Conservation (phyloP, 2,113 vertebrate genomes). For the Antigone vipio region DNA sequence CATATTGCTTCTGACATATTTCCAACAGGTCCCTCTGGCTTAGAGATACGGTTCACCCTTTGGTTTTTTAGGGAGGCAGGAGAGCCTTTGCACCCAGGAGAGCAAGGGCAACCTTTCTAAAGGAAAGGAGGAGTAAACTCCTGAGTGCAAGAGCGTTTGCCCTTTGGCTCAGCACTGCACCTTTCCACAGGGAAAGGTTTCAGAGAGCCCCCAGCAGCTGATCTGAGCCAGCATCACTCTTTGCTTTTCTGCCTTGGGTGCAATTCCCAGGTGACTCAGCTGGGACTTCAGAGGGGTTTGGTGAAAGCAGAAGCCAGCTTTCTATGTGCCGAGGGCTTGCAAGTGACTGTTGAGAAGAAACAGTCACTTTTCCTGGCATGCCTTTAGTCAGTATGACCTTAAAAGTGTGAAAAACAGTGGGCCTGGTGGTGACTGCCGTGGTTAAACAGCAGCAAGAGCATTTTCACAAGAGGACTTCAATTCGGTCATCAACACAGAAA, state of each 20-base stretch:
- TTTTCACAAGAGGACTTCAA: neutral
- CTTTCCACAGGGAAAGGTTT: neutral
- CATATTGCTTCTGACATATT: accelerated
- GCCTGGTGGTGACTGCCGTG: neutral
- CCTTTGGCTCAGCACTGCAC: neutral
- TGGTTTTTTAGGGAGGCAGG: neutral
- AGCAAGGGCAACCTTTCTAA: neutral
- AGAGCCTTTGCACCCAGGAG: neutral
- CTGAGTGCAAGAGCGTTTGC: neutral
- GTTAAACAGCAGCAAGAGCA: conserved; percentile 28
- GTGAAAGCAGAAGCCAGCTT: conserved; percentile 33
- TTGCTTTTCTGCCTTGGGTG: neutral
- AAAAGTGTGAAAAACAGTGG: conserved; percentile 32
- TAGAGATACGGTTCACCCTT: neutral
- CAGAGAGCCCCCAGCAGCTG: neutral
- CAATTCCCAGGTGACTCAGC: conserved; percentile 39
- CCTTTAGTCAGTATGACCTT: conserved; percentile 56
- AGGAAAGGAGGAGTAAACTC: neutral
- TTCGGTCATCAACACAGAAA: neutral
- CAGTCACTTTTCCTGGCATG: conserved; percentile 63
- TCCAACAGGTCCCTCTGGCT: neutral
- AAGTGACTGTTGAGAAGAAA: conserved; percentile 34
- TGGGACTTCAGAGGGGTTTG: neutral
- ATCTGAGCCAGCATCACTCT: neutral
- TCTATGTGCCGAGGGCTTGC: neutral